Conservation (phyloP, 1,140 invertebrate genomes). For the Apis florea region DNA sequence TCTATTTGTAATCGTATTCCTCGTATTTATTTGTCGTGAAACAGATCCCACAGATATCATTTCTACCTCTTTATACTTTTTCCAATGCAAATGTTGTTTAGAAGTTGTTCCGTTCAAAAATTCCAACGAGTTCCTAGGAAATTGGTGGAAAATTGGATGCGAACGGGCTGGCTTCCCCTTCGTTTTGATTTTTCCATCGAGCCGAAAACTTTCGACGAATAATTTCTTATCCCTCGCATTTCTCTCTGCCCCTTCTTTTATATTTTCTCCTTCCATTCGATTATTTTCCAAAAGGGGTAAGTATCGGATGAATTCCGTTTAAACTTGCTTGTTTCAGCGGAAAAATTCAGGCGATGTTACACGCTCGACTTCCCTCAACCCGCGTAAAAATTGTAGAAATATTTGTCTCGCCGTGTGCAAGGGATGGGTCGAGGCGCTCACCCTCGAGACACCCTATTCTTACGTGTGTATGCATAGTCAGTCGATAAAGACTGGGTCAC, state of each 20-base stretch:
- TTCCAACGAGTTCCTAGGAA: background rate
- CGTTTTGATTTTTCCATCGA: too few species aligned
- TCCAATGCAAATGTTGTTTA: constrained; percentile 18
- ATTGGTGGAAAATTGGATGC: background rate
- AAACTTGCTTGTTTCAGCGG: background rate
- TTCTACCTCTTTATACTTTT: background rate
- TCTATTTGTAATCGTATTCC: constrained; percentile 21
- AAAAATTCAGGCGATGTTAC: background rate
- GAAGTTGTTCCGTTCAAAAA: constrained; percentile 12
- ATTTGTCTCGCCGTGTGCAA: background rate
- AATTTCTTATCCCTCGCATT: background rate
- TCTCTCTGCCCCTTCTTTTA: background rate
- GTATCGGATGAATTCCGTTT: background rate
- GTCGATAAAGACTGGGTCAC: background rate
- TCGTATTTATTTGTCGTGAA: background rate
- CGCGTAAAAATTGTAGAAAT: constrained; percentile 7
- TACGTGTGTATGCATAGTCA: background rate
- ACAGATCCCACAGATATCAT: constrained; percentile 1
- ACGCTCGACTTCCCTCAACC: background rate
- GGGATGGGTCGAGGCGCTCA: background rate
- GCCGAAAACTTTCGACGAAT: background rate
- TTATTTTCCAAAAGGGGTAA: background rate
- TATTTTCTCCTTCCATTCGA: background rate
- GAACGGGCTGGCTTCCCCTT: background rate
- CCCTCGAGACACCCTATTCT: background rate